These are phyloP conservation scores for Pyrgus malvae DNA, from an alignment of 2,888 invertebrate species.

Conservation along the genomic window DNA sequence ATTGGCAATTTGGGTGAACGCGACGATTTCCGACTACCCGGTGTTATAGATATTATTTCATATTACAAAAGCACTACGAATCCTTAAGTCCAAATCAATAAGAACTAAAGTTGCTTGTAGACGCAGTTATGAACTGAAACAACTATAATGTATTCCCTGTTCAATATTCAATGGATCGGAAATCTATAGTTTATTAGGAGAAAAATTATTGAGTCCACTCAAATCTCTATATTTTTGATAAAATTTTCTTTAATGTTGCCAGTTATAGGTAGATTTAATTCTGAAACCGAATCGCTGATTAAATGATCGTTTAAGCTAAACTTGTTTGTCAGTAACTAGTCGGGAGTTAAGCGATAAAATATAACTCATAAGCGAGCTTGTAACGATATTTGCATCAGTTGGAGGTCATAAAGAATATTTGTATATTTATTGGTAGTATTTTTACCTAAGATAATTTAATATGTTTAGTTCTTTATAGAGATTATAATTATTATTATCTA, in stretches of 20 bases:
- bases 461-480: no score
- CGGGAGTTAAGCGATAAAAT: neutral
- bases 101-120: neutral
- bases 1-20: conserved; percentile 60
- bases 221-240: neutral
- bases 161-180: conserved; percentile 53
- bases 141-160: conserved; percentile 39
- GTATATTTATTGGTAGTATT: no score
- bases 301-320: conserved; percentile 2
- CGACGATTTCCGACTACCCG: conserved; percentile 57
- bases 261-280: neutral
- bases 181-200: conserved; percentile 28
- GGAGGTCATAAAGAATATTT: no score
- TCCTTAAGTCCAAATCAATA: neutral
- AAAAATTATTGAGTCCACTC: conserved; percentile 23
- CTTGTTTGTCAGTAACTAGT: neutral
- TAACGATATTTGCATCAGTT: neutral
- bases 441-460: no score
- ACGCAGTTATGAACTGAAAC: neutral
- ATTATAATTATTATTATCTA: no score
- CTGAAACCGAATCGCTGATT: conserved; percentile 10
- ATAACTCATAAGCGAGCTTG: neutral
- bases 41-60: conserved; percentile 56
- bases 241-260: conserved; percentile 1
- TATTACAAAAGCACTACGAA: neutral